phyloP scores from a whole-genome alignment of 2,113 vertebrate species.

The Melanerpes formicivorus region DNA sequence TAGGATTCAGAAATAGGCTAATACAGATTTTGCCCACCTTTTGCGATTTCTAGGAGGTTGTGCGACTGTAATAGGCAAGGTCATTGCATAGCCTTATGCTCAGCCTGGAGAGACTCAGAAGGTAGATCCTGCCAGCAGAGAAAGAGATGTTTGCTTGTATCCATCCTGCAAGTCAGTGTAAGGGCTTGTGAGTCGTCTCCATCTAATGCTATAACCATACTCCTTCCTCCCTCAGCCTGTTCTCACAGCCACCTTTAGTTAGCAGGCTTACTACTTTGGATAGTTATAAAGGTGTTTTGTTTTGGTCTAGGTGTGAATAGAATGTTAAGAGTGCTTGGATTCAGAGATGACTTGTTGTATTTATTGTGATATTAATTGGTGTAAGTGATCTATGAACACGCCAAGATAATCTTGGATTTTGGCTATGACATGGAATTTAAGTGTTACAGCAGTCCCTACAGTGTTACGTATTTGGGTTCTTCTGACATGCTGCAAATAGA shows the following conservation, averaged over 20 bases:
- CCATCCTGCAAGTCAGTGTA: not conserved
- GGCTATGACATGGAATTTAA: not conserved
- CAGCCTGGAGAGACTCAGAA: not conserved
- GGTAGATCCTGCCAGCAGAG: not conserved
- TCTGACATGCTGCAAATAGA: not conserved
- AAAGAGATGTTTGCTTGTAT: not conserved
- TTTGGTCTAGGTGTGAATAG: not conserved
- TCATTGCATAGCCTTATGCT: not conserved
- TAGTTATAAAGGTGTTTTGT: not conserved
- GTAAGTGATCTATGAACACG: not conserved
- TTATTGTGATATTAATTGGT: not conserved
- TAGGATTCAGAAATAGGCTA: fast-evolving
- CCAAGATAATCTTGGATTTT: not conserved
- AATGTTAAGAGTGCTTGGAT: not conserved
- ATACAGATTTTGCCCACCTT: fast-evolving
- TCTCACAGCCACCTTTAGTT: not conserved
- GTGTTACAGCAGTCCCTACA: not conserved
- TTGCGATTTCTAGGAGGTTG: not conserved
- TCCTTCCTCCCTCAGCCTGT: not conserved
- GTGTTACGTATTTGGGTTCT: not conserved
- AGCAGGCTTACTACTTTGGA: not conserved
- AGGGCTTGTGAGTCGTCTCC: not conserved
- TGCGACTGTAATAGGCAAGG: not conserved
- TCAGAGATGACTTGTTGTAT: not conserved
- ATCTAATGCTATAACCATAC: fast-evolving